phyloP scores from a whole-genome alignment of 2,113 vertebrate species.

The Actenoides lindsayi region DNA sequence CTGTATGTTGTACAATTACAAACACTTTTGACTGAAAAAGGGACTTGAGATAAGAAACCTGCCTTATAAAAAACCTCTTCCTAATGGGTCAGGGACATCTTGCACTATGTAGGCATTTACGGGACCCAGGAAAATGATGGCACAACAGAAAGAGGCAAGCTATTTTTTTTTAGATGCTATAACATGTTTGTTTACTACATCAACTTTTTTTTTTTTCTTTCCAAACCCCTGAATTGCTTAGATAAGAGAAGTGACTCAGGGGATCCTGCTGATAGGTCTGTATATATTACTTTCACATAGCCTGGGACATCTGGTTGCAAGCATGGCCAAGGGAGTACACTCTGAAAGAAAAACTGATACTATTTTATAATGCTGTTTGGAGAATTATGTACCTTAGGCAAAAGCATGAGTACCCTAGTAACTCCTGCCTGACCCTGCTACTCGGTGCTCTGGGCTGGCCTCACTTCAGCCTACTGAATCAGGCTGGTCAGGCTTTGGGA shows the following conservation, averaged over 20 bases:
- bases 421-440: background rate
- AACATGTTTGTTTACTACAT: background rate
- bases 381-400: background rate
- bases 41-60: background rate
- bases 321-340: background rate
- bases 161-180: background rate
- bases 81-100: background rate
- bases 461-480: background rate
- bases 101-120: background rate
- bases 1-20: background rate
- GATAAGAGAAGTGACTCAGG: background rate
- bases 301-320: background rate
- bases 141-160: background rate
- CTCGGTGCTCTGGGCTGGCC: accelerated
- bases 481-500: background rate
- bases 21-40: background rate
- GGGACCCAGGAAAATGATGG: background rate
- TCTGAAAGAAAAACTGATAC: background rate
- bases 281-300: background rate
- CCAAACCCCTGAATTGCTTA: background rate
- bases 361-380: background rate
- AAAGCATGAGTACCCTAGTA: background rate
- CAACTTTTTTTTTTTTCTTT: background rate
- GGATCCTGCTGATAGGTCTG: background rate
- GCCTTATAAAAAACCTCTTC: background rate